Percentiles rank a stretch among this genome's conserved stretches.
Evolutionary conservation across 2,797 vertebrate species (phyloP).

Genomic region (Xenopus petersii): DNA sequence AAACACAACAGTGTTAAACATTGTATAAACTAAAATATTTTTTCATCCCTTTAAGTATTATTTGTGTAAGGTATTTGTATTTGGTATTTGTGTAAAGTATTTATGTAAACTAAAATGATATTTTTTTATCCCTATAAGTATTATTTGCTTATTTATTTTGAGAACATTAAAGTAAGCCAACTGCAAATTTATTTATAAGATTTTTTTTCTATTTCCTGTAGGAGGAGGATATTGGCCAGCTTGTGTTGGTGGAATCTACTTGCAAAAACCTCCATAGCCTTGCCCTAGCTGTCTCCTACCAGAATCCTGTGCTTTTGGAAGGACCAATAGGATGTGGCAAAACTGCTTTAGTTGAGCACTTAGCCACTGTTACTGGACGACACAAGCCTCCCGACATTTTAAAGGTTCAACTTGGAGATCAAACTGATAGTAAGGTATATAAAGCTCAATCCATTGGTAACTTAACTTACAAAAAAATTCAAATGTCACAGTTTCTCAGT

Average conservation of each 20-base stretch:
- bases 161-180: no score
- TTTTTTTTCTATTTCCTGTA: slow-evolving; percentile 36
- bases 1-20: no score
- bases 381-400: slow-evolving; percentile 80
- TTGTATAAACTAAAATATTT: no score
- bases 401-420: slow-evolving; percentile 96
- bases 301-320: slow-evolving; percentile 87
- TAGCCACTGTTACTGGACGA: slow-evolving; percentile 85
- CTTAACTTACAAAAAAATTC: no score
- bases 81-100: no score
- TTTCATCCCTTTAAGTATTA: no score
- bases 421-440: slow-evolving; percentile 96
- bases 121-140: no score
- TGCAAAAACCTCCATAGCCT: slow-evolving; percentile 85
- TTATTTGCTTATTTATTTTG: no score
- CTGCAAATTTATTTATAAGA: no score
- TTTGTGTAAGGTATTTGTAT: no score
- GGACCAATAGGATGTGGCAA: slow-evolving; percentile 95
- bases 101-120: no score
- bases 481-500: no score
- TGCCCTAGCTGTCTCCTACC: slow-evolving; percentile 84
- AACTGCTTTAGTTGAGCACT: slow-evolving; percentile 85
- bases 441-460: slow-evolving; percentile 2
- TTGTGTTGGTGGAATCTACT: slow-evolving; percentile 87
- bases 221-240: slow-evolving; percentile 49